These are phyloP conservation scores for Cremastinae sp. DNA, from an alignment of 2,888 invertebrate genomes.

Conservation along the genomic window DNA sequence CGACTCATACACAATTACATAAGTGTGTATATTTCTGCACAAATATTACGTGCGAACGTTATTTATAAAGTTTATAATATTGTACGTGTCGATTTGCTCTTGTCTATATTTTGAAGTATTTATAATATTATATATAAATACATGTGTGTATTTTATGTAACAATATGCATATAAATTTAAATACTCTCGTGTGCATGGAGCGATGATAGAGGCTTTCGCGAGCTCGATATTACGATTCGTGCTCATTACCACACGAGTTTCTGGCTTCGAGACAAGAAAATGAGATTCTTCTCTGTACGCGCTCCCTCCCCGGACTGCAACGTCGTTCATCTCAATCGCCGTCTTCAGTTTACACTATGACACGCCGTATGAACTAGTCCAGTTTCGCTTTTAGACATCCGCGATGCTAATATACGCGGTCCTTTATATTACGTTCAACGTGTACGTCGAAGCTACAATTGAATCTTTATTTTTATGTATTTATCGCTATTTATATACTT, in stretches of 20 bases:
- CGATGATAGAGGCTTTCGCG: conserved; percentile 31
- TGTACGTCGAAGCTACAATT: background rate
- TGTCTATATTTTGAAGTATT: too few relatives aligned
- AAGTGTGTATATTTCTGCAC: background rate
- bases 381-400: conserved; percentile 64
- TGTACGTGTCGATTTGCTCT: too few relatives aligned
- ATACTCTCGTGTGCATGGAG: background rate
- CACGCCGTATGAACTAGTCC: conserved; percentile 61
- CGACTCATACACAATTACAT: conserved; percentile 9
- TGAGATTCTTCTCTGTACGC: conserved; percentile 8
- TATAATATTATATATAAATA: background rate
- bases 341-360: conserved; percentile 19
- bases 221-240: conserved; percentile 39
- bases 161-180: background rate
- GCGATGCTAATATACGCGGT: conserved; percentile 6
- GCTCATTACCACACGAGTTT: conserved; percentile 62
- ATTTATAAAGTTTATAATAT: too few relatives aligned
- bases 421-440: too few relatives aligned
- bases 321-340: conserved; percentile 41
- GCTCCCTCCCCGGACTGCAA: background rate
- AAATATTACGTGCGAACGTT: background rate
- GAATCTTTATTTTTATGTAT: background rate
- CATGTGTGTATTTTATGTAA: background rate
- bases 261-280: conserved; percentile 62
- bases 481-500: conserved; percentile 6